Percentiles rank a stretch among this genome's conserved stretches.
Conservation (phyloP, 2,888 invertebrate species). For the Athripsodes cinereus region DNA sequence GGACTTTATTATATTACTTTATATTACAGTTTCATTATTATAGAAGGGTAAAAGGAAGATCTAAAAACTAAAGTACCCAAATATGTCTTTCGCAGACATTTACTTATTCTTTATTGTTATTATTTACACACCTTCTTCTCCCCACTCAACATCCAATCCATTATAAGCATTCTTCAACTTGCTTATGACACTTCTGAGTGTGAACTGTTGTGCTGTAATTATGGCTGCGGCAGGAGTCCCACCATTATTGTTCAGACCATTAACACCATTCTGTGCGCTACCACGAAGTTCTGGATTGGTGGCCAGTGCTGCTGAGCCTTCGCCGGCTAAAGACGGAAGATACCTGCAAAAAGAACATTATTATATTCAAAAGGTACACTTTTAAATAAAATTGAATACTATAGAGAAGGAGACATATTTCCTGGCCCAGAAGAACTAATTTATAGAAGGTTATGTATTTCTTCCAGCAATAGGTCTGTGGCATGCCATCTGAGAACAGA, state of each 20-base stretch:
- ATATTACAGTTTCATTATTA: neutral
- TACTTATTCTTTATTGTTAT: no score
- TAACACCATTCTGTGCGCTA: slow-evolving; percentile 36
- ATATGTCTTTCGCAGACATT: no score
- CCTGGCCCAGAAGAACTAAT: no score
- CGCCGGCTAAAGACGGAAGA: slow-evolving; percentile 55
- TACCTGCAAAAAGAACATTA: slow-evolving; percentile 43
- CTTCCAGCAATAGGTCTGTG: no score
- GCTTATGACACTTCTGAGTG: slow-evolving; percentile 70
- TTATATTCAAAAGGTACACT: no score
- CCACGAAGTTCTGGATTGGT: slow-evolving; percentile 65
- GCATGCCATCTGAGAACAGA: no score
- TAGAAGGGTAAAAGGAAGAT: neutral
- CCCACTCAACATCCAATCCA: slow-evolving; percentile 87
- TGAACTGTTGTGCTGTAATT: slow-evolving; percentile 67
- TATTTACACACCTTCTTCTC: slow-evolving; percentile 50
- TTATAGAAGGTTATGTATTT: no score
- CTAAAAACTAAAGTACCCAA: no score
- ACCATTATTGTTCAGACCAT: slow-evolving; percentile 31
- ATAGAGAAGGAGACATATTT: no score
- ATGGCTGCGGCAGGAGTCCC: slow-evolving; percentile 34
- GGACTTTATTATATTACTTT: no score
- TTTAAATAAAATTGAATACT: no score
- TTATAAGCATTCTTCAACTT: slow-evolving; percentile 84
- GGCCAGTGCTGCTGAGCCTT: slow-evolving; percentile 60